phyloP scores from a whole-genome alignment of 1,140 invertebrate genomes.

The Frieseomelitta varia region DNA sequence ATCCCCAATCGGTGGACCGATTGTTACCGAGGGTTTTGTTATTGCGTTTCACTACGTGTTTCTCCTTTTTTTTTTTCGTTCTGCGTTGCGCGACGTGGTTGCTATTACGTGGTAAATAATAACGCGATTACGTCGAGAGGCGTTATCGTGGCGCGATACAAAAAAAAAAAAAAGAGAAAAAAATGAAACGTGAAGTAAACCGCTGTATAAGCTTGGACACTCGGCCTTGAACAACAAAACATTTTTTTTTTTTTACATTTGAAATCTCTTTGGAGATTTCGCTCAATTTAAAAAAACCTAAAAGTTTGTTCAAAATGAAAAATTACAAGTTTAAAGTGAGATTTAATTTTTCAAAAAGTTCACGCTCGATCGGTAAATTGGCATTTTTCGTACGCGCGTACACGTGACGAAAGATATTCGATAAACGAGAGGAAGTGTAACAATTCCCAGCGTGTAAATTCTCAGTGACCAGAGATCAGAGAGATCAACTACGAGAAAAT shows the following conservation, averaged over 20 bases:
- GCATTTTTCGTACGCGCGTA: too few species aligned
- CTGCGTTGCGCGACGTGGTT: background rate
- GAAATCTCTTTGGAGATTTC: too few species aligned
- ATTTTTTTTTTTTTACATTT: background rate
- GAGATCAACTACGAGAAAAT: background rate
- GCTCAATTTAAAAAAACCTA: too few species aligned
- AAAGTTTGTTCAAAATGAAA: background rate
- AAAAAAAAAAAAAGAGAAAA: conserved; percentile 4
- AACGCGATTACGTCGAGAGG: conserved; percentile 50
- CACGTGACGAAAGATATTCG: too few species aligned
- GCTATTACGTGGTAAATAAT: conserved; percentile 63
- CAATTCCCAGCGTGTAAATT: too few species aligned
- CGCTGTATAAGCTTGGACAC: background rate
- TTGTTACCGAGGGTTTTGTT: too few species aligned
- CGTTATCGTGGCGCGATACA: conserved; percentile 38
- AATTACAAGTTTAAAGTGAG: background rate
- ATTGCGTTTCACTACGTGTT: background rate
- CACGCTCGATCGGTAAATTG: too few species aligned
- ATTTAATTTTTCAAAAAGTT: background rate
- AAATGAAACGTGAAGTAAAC: background rate
- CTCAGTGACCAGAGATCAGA: too few species aligned
- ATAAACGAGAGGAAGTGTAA: too few species aligned
- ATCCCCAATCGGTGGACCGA: background rate
- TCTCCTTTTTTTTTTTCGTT: conserved; percentile 15
- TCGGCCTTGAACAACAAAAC: conserved; percentile 50